These are phyloP conservation scores for Cacatua alba DNA, from an alignment of 2,113 vertebrate species.

Conservation along the genomic window DNA sequence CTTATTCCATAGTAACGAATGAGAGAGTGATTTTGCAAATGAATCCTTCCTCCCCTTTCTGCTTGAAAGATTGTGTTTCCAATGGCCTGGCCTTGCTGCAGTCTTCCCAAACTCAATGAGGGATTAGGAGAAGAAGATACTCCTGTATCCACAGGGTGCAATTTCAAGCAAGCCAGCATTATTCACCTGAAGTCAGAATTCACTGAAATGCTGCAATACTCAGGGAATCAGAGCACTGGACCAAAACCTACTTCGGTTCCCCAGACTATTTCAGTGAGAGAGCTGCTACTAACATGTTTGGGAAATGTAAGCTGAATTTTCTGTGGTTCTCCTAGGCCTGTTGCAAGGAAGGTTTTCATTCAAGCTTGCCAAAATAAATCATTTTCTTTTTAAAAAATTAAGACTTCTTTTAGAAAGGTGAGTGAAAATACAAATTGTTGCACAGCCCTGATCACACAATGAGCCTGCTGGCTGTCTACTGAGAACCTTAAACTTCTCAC, in stretches of 20 bases:
- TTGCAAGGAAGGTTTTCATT: not conserved
- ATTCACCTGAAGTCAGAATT: not conserved
- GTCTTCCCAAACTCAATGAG: not conserved
- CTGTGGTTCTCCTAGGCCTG: not conserved
- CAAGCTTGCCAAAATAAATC: not conserved
- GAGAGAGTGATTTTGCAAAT: not conserved
- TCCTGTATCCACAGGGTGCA: not conserved
- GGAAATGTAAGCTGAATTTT: not conserved
- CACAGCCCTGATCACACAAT: rapidly evolving
- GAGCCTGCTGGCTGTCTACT: not conserved
- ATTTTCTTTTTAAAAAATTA: not conserved
- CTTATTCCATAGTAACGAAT: not conserved
- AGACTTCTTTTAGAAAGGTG: not conserved
- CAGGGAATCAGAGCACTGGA: not conserved
- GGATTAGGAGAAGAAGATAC: not conserved
- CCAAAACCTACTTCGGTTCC: not conserved
- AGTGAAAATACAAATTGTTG: not conserved
- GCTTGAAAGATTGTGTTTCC: not conserved
- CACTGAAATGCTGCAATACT: not conserved
- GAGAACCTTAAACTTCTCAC: not conserved
- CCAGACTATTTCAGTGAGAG: not conserved
- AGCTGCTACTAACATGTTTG: not conserved
- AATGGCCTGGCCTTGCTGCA: not conserved
- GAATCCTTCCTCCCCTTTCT: not conserved
- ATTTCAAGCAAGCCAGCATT: not conserved